These are phyloP conservation scores for Argya squamiceps DNA, from an alignment of 2,797 vertebrate species.

Conservation along the genomic window DNA sequence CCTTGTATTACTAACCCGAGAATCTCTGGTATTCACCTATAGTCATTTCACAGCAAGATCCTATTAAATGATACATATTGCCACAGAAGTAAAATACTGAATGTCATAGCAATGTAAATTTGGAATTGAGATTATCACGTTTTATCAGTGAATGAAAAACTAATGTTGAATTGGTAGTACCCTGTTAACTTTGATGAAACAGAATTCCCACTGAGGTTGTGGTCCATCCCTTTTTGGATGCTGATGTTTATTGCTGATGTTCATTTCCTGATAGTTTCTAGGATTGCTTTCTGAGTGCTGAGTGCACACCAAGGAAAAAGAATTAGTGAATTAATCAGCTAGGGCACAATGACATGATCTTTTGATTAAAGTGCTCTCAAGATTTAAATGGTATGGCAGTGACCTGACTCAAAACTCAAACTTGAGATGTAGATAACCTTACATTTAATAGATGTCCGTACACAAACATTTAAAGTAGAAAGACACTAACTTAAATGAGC, in stretches of 20 bases:
- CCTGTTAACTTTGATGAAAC: not conserved
- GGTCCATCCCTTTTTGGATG: not conserved
- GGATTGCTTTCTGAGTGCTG: not conserved
- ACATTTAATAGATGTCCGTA: not conserved
- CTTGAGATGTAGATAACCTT: not conserved
- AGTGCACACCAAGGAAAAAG: not conserved
- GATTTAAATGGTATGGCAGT: not conserved
- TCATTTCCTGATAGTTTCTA: not conserved
- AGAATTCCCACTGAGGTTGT: not conserved
- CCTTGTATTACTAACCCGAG: not conserved
- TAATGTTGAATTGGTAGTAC: not conserved
- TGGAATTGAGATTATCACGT: not conserved
- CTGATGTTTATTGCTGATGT: not conserved
- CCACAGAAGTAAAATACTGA: not conserved
- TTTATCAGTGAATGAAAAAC: not conserved
- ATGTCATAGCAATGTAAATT: not conserved
- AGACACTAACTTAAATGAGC: not conserved
- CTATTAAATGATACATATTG: not conserved
- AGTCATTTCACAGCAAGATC: not conserved
- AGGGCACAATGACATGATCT: not conserved
- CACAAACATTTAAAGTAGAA: not conserved
- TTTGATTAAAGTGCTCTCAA: not conserved
- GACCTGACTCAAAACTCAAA: not conserved
- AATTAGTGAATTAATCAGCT: not conserved
- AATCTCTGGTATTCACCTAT: not conserved